A percentile compares a stretch with the other conserved stretches of the same genome.
These are phyloP conservation scores for Tetramorium alpestre DNA, from an alignment of 1,140 invertebrate genomes.

Conservation along the genomic window DNA sequence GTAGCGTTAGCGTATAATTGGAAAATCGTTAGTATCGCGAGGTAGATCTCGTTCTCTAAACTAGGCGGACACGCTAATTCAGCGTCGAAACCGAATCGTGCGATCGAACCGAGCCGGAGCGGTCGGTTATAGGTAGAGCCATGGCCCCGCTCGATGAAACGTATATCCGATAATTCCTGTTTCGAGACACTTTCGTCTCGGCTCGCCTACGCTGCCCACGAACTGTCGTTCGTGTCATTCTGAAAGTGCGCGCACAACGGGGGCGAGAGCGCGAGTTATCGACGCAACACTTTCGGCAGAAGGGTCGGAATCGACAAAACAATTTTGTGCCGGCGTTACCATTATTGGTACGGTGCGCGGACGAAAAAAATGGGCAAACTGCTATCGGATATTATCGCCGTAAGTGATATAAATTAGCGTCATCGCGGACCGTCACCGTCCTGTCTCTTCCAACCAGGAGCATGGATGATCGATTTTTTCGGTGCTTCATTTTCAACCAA, in stretches of 20 bases:
- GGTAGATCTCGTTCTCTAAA: constrained; percentile 69
- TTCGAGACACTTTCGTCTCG: constrained; percentile 65
- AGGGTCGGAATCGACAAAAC: constrained; percentile 75
- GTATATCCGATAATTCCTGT: constrained; percentile 75
- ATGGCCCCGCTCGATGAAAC: constrained; percentile 23
- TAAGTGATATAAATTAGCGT: constrained; percentile 17
- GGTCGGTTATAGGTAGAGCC: constrained; percentile 12
- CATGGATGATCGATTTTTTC: background rate
- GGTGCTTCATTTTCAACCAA: constrained; percentile 2
- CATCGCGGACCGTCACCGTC: background rate
- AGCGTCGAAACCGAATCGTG: constrained; percentile 61
- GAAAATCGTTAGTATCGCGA: constrained; percentile 85
- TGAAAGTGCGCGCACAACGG: constrained; percentile 45
- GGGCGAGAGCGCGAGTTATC: constrained; percentile 64
- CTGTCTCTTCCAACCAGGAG: background rate
- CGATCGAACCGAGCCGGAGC: constrained; percentile 45
- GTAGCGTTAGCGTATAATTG: constrained; percentile 81
- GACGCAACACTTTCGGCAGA: constrained; percentile 72
- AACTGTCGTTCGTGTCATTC: constrained; percentile 72
- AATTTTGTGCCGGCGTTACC: constrained; percentile 71
- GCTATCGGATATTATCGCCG: constrained; percentile 21
- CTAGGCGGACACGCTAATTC: constrained; percentile 74
- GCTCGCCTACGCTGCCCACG: constrained; percentile 60
- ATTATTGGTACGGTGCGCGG: constrained; percentile 39
- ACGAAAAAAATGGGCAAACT: constrained; percentile 42